These are phyloP conservation scores for Cordylochernes scorpioides DNA, from an alignment of 2,888 invertebrate genomes.

Conservation along the genomic window DNA sequence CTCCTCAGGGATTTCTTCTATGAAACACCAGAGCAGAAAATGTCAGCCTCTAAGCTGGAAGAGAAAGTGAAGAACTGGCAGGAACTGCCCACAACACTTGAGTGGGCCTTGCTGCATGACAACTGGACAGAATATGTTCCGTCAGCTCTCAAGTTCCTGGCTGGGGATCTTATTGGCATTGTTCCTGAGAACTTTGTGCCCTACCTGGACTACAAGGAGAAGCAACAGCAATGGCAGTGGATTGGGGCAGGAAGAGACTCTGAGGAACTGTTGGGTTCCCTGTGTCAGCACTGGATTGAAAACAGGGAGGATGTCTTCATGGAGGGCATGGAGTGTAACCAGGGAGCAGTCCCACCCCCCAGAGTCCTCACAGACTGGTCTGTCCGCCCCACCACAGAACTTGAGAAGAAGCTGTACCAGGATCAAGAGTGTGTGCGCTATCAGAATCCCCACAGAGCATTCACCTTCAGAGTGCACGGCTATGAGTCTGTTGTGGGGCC, in stretches of 20 bases:
- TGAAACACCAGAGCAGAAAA: conserved; percentile 49
- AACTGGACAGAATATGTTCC: conserved; percentile 37
- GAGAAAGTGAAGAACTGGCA: conserved; percentile 23
- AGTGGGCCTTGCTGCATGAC: conserved; percentile 20
- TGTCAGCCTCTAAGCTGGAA: conserved; percentile 42
- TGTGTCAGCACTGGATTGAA: conserved; percentile 50
- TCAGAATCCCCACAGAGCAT: conserved; percentile 64
- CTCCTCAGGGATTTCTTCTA: conserved; percentile 62
- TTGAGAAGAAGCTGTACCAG: conserved; percentile 31
- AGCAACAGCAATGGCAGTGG: conserved; percentile 43
- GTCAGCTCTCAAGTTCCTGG: conserved; percentile 53
- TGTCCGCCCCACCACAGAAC: conserved; percentile 44
- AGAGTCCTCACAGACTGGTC: conserved; percentile 43
- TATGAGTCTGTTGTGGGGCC: conserved; percentile 58
- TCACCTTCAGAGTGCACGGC: conserved; percentile 62
- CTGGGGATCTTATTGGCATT: conserved; percentile 40
- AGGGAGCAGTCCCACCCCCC: conserved; percentile 22
- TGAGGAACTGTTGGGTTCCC: conserved; percentile 40
- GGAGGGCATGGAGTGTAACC: conserved; percentile 16
- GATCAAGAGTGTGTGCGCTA: conserved; percentile 46
- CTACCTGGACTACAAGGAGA: conserved; percentile 52
- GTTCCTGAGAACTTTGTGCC: conserved; percentile 66
- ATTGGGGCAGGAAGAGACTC: conserved; percentile 77
- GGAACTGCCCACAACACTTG: conserved; percentile 19
- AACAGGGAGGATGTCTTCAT: conserved; percentile 18